phyloP scores from a whole-genome alignment of 1,140 invertebrate genomes.

The Cherax quadricarinatus region DNA sequence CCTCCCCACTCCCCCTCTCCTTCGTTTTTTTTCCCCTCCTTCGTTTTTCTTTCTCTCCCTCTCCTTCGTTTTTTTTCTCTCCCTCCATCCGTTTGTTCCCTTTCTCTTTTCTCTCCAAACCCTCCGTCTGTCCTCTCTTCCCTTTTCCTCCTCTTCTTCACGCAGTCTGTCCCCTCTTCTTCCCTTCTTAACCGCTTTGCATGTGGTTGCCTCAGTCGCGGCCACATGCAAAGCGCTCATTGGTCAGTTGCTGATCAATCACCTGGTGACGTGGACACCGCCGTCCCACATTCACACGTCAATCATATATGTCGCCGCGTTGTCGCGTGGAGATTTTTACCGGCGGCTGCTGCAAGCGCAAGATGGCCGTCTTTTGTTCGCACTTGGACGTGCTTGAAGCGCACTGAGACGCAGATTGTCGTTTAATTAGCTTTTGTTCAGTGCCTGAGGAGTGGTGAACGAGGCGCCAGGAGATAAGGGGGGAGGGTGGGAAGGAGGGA shows the following conservation, averaged over 20 bases:
- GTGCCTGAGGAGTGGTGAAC: background rate
- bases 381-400: background rate
- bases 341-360: background rate
- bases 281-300: conserved; percentile 39
- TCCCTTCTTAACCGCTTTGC: background rate
- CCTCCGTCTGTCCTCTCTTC: too few relatives aligned
- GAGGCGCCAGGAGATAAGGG: background rate
- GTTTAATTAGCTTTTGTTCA: conserved; percentile 1
- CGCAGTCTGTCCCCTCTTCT: background rate
- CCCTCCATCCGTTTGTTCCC: background rate
- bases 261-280: conserved; percentile 31
- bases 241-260: conserved; percentile 58
- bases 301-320: conserved; percentile 15
- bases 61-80: background rate
- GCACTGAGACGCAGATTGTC: background rate
- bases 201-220: background rate
- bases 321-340: conserved; percentile 40
- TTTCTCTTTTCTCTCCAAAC: too few relatives aligned
- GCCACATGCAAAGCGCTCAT: conserved; percentile 56
- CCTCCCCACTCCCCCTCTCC: too few relatives aligned
- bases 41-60: background rate
- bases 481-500: background rate
- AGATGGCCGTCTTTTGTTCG: conserved; percentile 28
- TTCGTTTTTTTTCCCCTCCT: too few relatives aligned
- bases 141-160: too few relatives aligned